phyloP scores from a whole-genome alignment of 2,888 invertebrate species.

The Platycheirus albimanus region DNA sequence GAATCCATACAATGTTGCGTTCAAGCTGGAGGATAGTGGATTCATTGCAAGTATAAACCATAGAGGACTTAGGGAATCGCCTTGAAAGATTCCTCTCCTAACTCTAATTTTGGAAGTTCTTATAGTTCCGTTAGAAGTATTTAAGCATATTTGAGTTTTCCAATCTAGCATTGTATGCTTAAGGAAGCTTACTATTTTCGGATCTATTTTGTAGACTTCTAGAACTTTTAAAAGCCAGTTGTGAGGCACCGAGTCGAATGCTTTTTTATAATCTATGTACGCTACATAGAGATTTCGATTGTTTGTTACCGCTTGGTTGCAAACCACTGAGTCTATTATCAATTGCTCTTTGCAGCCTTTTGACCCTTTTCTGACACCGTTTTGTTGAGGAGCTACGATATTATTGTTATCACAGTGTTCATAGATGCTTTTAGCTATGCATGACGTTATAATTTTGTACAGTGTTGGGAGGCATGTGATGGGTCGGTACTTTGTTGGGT shows the following conservation, averaged over 20 bases:
- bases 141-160: slow-evolving; percentile 8
- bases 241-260: slow-evolving; percentile 15
- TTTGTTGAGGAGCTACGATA: not conserved
- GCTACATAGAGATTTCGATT: not conserved
- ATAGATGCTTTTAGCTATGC: not conserved
- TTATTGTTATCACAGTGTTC: not conserved
- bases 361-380: slow-evolving; percentile 9
- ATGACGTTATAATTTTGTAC: slow-evolving; percentile 10
- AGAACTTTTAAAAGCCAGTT: slow-evolving; percentile 4
- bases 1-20: not conserved
- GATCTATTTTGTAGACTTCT: not conserved
- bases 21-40: not conserved
- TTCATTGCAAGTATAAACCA: slow-evolving; percentile 5
- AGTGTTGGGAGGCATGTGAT: not conserved
- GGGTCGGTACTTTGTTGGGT: not conserved
- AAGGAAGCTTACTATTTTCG: not conserved
- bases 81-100: not conserved
- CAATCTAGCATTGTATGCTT: not conserved
- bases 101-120: not conserved
- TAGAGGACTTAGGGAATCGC: not conserved
- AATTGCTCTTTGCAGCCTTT: slow-evolving; percentile 7
- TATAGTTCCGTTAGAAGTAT: slow-evolving; percentile 7
- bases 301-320: not conserved
- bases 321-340: slow-evolving; percentile 18
- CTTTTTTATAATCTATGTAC: slow-evolving; percentile 12